Base-by-base conservation (phyloP, 64 coral and sea anemone species). In the Stichodactyla mertensii region DNA sequence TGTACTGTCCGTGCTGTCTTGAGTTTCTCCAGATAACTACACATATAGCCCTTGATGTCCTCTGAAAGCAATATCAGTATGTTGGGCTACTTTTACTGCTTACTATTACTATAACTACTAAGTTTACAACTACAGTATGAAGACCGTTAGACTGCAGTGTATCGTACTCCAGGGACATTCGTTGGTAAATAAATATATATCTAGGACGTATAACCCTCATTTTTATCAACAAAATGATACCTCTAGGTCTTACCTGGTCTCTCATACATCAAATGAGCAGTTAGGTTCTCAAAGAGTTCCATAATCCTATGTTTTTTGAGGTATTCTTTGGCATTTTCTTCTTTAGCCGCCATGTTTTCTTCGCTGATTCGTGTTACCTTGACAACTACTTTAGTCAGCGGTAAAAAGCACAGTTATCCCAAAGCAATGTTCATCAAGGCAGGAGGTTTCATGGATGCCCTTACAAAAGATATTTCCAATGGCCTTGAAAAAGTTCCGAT, bases 201-300 rank as follows among this genome's bases (percentile, higher is more conserved):
- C 36, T 45, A 45, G 3, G 36, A 45, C 36, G 36, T 45, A 45
- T 45, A 2, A 45, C 3, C 36, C 36, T 45, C 36, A 45, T 45
- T 45, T 45, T 45, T 45, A 61, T 55, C 7, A 15, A 20, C 6
- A 28, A 14, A 31, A 27, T 27, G 0, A 60, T 57, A 13, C 52
- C 10, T 20, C 54, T 55, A 55, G 15, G 79, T 15, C 55, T 92
- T 87, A 99, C 96, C 96, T 67, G 96, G 96, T 88, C 96, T 94
- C 86, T 99, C 96, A 66, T 90, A 92, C 55, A 95, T 89, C 88
- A 99, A 90, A 80, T 89, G 93, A 57, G 96, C 85, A 18, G 96
- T 99, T 83, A 99, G 16, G 28, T 99, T 94, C 62, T 99, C 90
- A 83, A 99, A 91, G 74, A 99, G 52, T 83, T 99, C 96, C 84